phyloP scores from a whole-genome alignment of 2,113 vertebrate species.

The Muscicapa adusta region DNA sequence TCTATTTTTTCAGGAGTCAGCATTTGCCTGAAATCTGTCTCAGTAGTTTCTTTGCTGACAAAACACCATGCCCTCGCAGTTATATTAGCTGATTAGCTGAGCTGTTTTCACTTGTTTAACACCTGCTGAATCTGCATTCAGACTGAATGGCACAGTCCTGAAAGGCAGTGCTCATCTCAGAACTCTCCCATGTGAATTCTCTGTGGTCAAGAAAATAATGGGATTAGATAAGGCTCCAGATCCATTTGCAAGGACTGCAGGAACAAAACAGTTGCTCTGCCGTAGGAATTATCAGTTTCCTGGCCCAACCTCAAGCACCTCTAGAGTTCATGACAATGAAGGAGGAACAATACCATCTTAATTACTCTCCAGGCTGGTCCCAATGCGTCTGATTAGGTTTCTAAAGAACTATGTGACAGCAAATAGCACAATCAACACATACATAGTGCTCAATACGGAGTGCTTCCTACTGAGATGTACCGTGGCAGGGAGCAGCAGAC shows the following conservation, averaged over 20 bases:
- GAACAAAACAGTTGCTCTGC: not conserved
- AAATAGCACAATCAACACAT: not conserved
- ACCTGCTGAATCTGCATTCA: not conserved
- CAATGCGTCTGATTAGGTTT: not conserved
- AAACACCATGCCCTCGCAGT: not conserved
- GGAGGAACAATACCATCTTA: not conserved
- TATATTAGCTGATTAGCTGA: not conserved
- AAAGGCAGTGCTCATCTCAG: not conserved
- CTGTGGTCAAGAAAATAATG: not conserved
- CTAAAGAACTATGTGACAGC: not conserved
- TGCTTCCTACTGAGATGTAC: not conserved
- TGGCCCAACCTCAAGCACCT: not conserved
- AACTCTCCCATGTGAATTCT: not conserved
- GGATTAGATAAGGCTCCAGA: not conserved
- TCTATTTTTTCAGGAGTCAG: not conserved
- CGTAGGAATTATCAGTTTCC: not conserved
- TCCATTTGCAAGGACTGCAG: not conserved
- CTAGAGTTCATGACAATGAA: not conserved
- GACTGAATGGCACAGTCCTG: not conserved
- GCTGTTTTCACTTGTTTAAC: not conserved
- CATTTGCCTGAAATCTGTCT: not conserved
- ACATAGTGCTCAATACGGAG: not conserved
- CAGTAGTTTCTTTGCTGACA: not conserved
- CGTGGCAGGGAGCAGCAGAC: not conserved
- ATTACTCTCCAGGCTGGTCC: not conserved